phyloP scores from a whole-genome alignment of 2,113 vertebrate genomes.

The Synchiropus splendidus region DNA sequence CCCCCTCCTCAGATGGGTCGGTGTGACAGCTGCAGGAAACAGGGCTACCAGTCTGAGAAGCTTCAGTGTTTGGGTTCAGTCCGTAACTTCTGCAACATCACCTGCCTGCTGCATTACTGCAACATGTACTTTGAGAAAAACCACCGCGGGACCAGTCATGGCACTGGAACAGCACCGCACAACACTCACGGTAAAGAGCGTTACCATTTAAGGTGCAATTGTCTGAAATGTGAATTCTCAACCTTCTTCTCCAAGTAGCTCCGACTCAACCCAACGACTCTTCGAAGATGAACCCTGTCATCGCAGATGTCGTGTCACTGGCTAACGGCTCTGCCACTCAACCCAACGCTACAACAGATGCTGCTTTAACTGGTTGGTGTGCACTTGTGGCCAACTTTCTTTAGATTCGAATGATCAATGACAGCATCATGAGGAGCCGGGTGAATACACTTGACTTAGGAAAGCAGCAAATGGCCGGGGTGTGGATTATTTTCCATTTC shows the following conservation, averaged over 20 bases:
- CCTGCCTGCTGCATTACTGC: slow-evolving; percentile 88
- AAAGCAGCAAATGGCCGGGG: too few species aligned
- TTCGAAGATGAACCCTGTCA: slow-evolving; percentile 83
- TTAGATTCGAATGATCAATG: too few species aligned
- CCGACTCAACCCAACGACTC: slow-evolving; percentile 41
- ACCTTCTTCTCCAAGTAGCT: slow-evolving; percentile 21
- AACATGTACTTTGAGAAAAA: slow-evolving; percentile 47
- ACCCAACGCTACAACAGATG: slow-evolving; percentile 79
- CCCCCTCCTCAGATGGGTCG: slow-evolving; percentile 78
- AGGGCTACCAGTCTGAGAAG: slow-evolving; percentile 86
- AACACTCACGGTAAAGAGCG: slow-evolving; percentile 27
- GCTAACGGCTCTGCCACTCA: slow-evolving; percentile 83
- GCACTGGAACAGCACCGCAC: slow-evolving; percentile 23
- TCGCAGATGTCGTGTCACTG: slow-evolving; percentile 88
- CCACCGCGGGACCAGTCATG: slow-evolving; percentile 62
- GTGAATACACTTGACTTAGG: too few species aligned
- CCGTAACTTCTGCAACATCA: slow-evolving; percentile 90
- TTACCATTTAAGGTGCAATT: too few species aligned
- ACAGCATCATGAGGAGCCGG: too few species aligned
- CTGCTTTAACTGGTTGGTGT: slow-evolving; percentile 79
- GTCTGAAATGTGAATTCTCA: not conserved
- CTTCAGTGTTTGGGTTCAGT: slow-evolving; percentile 85
- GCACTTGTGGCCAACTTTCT: too few species aligned
- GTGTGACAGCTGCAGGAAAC: slow-evolving; percentile 87
- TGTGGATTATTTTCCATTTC: too few species aligned